Evolutionary conservation across 1,140 invertebrate genomes (phyloP), one percentile per base, ranked within the genome.

Genomic region (Drosophila auraria): DNA sequence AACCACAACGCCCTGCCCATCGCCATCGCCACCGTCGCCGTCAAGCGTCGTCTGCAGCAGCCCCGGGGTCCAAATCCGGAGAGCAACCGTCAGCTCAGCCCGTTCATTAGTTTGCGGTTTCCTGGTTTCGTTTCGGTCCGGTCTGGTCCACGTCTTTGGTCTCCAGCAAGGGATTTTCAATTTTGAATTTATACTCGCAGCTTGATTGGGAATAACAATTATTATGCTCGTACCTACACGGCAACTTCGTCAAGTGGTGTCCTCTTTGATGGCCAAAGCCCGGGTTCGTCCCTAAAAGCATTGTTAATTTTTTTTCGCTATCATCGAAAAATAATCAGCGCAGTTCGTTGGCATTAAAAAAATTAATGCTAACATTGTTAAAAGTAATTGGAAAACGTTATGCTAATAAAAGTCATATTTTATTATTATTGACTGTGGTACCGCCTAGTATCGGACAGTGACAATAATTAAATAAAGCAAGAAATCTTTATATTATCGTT

Each of bases 91-190:
- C 42, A 59, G 64, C 64, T 62, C 59, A 58, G 51, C 68, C 60
- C 69, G 74, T 84, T 89, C 82, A 90, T 90, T 89, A 89, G 84
- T 69, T 90, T 82, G 86, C 49, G 84, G 86, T 90, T 89, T 78
- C 54, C 70, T 70, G 56, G 64, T 74, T 78, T 69, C 65, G 45
- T 61, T 73, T 73, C 49, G 38, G 64, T 80, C 54, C 72, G 50
- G 56, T 70, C 42, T 36, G 49, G 51, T 73, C 60, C 49, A 49
- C 53, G 62, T 56, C 64, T 64, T 20, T 17, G 9, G n/a, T 40
- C 45, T 42, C 51, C 65, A 50, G 36, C 12, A 44, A 77, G 62
- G 14, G 47, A 84, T 70, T 84, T 78, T 86, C 54, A 61, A 80
- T 75, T 63, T 61, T 62, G 23, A 57, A 76, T 57, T 27, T 42